A percentile compares a stretch with the other conserved stretches of the same genome.
phyloP scores from a whole-genome alignment of 2,113 vertebrate species.

The Neogobius melanostomus region DNA sequence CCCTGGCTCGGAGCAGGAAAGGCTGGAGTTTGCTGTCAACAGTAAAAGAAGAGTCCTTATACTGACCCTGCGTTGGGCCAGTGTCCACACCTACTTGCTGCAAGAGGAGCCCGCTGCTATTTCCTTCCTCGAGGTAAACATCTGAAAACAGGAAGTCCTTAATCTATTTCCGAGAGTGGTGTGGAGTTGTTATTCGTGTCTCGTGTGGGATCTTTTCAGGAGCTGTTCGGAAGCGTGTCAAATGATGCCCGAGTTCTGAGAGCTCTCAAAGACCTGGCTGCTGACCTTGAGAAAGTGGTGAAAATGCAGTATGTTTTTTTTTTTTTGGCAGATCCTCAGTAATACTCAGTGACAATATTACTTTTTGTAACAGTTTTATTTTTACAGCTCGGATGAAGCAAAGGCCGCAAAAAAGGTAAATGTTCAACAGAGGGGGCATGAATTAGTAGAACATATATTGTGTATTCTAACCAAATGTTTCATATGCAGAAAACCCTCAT shows the following conservation, averaged over 20 bases:
- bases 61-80: constrained; percentile 89
- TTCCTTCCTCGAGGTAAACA: constrained; percentile 89
- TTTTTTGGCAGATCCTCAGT: background rate
- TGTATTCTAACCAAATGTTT: constrained; percentile 7
- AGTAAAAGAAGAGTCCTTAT: constrained; percentile 88
- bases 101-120: constrained; percentile 90
- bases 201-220: constrained; percentile 66
- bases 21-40: constrained; percentile 89
- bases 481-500: constrained; percentile 87
- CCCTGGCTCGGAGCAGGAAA: constrained; percentile 94
- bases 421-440: background rate
- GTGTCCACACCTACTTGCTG: constrained; percentile 83
- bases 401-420: constrained; percentile 90
- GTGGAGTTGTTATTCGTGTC: background rate
- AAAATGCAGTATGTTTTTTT: constrained; percentile 88
- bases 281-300: constrained; percentile 89
- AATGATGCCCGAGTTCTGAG: constrained; percentile 90
- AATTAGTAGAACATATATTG: background rate
- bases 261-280: constrained; percentile 88
- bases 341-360: background rate
- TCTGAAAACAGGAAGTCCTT: constrained; percentile 6
- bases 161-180: background rate
- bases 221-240: constrained; percentile 90
- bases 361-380: background rate
- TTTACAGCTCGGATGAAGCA: constrained; percentile 87